Base-by-base conservation (phyloP, 2,888 invertebrate species). In the Drosophila neotestacea region DNA sequence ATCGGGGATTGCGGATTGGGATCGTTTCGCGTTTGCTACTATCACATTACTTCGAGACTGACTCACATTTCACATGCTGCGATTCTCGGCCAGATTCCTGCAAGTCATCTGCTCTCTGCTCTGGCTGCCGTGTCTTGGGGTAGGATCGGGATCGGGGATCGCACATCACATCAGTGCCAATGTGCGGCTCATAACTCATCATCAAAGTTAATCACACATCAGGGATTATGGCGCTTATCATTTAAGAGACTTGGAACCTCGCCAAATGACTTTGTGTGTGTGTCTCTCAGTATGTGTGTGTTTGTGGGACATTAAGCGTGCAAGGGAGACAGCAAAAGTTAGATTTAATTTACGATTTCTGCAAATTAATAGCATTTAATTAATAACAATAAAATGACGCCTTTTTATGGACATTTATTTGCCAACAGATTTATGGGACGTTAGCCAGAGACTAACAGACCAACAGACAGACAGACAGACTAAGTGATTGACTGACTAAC, bases 311-410 rank as follows among this genome's bases (percentile, higher is more conserved):
- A 81, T 82, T 75, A 72, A 78, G 81, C 76, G 83, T 70, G 84
- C 55, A 30, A 73, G 75, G 63, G 62, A 65, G 76, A 70, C 61
- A 34, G 54, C 47, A 39, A 64, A 59, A 65, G 28, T 38, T 44
- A 79, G 85, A 87, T 89, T 89, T 89, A 85, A 89, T 89, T 89
- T 89, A 89, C 82, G 90, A 89, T 88, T 85, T 84, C 87, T 84
- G 87, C 81, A 89, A 89, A 89, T 89, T 88, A 89, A 89, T 89
- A 85, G 89, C 88, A 60, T 81, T 88, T 89, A 89, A 89, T 89
- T 89, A 89, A 89, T 89, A 89, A 88, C 85, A 89, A 88, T 89
- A 89, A 89, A 89, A 82, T 88, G 89, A 88, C 88, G 88, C 88
- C 87, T 88, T 72, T 79, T 88, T 82, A 83, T 85, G 79, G 79